phyloP scores from a whole-genome alignment of 2,797 vertebrate genomes.

The Heteromormyrus szaboi region DNA sequence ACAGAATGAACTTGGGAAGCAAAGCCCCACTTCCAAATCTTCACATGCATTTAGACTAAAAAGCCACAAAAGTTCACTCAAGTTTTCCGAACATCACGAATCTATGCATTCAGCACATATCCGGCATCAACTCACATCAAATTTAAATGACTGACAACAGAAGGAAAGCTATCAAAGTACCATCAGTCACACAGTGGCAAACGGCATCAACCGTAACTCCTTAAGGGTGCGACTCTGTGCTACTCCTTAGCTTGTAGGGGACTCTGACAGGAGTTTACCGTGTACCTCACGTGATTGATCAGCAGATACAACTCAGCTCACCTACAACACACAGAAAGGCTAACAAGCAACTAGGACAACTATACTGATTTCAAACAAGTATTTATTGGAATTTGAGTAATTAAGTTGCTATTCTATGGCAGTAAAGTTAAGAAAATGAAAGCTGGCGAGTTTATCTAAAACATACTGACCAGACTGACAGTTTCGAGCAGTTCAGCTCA shows the following conservation, averaged over 20 bases:
- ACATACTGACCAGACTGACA: neutral
- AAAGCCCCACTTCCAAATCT: neutral
- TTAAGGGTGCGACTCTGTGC: neutral
- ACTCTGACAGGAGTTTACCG: neutral
- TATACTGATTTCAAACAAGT: neutral
- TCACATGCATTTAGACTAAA: neutral
- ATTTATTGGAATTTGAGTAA: neutral
- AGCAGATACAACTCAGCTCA: neutral
- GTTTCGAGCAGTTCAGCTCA: neutral
- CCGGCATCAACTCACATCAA: neutral
- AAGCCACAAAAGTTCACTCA: neutral
- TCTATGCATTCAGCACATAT: neutral
- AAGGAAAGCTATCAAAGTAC: neutral
- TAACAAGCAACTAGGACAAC: neutral
- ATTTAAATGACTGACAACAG: neutral
- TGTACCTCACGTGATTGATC: neutral
- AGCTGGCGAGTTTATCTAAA: neutral
- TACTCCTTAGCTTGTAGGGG: neutral
- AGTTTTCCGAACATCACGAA: neutral
- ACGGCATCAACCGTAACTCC: neutral
- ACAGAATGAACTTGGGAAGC: neutral
- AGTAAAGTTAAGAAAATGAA: neutral
- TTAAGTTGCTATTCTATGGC: neutral
- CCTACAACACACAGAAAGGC: neutral
- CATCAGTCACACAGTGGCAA: neutral